Percentiles rank a stretch among this genome's conserved stretches.
These are phyloP conservation scores for Serripes groenlandicus DNA, from an alignment of 2,888 invertebrate species.

Conservation along the genomic window DNA sequence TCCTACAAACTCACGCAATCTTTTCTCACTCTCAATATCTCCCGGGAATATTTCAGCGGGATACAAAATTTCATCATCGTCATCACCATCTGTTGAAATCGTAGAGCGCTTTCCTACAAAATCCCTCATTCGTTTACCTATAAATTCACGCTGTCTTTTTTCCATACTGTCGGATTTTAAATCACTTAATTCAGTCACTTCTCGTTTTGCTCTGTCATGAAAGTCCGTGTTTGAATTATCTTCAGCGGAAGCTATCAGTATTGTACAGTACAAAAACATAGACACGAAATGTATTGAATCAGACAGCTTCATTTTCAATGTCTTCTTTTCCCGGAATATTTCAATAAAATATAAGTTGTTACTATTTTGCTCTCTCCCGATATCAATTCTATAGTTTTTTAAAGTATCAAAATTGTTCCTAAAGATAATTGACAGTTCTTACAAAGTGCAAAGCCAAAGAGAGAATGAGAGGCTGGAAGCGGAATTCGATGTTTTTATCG, in stretches of 20 bases:
- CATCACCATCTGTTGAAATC: neutral
- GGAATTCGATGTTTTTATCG: conserved; percentile 45
- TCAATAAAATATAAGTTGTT: neutral
- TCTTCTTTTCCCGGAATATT: neutral
- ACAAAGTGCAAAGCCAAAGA: neutral
- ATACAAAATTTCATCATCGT: conserved; percentile 2
- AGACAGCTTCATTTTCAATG: neutral
- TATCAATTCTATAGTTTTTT: neutral
- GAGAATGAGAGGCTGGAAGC: conserved; percentile 18
- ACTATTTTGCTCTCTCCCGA: neutral
- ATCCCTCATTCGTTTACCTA: conserved; percentile 53
- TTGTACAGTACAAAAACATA: neutral
- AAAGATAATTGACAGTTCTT: neutral
- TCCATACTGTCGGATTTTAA: conserved; percentile 2
- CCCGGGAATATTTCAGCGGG: conserved; percentile 32
- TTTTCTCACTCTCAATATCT: conserved; percentile 13
- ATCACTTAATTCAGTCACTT: conserved; percentile 29
- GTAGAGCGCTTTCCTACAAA: conserved; percentile 58
- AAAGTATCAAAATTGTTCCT: neutral
- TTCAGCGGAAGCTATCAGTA: conserved; percentile 5
- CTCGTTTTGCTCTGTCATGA: neutral
- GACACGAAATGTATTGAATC: conserved; percentile 3
- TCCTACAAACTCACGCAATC: conserved; percentile 42
- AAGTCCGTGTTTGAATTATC: conserved; percentile 2
- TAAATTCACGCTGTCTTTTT: conserved; percentile 44